phyloP scores from a whole-genome alignment of 2,888 invertebrate species.

The Sesamia inferens region DNA sequence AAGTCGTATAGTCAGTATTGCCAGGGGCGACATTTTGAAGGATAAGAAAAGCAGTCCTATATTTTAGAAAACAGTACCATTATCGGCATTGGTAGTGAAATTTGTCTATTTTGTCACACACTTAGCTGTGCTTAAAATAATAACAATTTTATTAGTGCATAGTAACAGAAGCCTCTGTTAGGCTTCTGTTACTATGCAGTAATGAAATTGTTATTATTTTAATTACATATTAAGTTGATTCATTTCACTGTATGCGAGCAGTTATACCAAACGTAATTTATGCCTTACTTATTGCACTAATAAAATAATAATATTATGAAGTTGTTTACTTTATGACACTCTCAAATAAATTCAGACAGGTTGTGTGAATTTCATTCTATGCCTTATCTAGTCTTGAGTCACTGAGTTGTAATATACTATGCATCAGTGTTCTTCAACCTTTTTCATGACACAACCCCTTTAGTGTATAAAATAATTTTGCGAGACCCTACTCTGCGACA shows the following conservation, averaged over 20 bases:
- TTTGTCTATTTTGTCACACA: conserved; percentile 25
- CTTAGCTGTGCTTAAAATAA: conserved; percentile 56
- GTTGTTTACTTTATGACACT: conserved; percentile 23
- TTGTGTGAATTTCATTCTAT: conserved; percentile 30
- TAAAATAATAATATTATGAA: conserved; percentile 8
- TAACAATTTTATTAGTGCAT: too few relatives aligned
- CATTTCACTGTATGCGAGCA: conserved; percentile 68
- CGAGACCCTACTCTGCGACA: too few relatives aligned
- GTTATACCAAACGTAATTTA: conserved; percentile 72
- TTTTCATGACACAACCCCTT: too few relatives aligned
- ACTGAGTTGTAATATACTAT: conserved; percentile 20
- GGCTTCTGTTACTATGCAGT: conserved; percentile 37
- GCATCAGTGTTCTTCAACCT: too few relatives aligned
- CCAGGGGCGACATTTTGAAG: too few relatives aligned
- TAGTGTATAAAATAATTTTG: too few relatives aligned
- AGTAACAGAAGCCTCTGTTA: too few relatives aligned
- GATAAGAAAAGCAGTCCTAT: neutral
- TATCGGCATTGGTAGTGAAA: conserved; percentile 29
- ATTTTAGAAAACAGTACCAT: neutral
- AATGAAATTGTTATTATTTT: conserved; percentile 49
- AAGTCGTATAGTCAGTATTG: too few relatives aligned
- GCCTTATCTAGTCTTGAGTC: conserved; percentile 34
- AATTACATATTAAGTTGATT: conserved; percentile 64
- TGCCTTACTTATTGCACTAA: conserved; percentile 78
- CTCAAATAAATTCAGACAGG: conserved; percentile 29